Evolutionary conservation across 2,888 invertebrate genomes (phyloP), one percentile per base, ranked within the genome.

Genomic region (Morpho helenor): DNA sequence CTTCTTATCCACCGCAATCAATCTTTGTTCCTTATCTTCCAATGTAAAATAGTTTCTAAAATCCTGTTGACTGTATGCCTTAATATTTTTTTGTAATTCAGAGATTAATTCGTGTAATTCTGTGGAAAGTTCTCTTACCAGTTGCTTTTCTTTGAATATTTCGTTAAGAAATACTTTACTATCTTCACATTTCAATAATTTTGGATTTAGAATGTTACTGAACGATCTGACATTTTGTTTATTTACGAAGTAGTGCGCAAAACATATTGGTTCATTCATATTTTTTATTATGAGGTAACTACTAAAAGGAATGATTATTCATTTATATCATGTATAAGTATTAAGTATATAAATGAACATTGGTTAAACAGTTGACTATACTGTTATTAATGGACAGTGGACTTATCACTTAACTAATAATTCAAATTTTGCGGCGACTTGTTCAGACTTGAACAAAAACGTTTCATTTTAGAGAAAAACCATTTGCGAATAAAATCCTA

Each of bases 221-320:
- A 75, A 82, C 2, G 87, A 85, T 57, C 90, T 73, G 45, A 86
- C 71, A 69, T 88, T 86, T 71, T 85, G 83, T 70, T 88, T 90
- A 68, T 87, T 86, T 5, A 77, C 73, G 66, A 89, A 89, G 65
- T 79, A 72, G 62, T 82, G 76, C 2, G 87, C 79, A 60, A 84
- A 70, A 69, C 85, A 86, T 57, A 82, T 58, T 0, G 78, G 73
- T 8, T 46, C 59, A 52, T 77, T 75, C 82, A 87, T 81, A 48
- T 47, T 46, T 44, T 0, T 7, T 46, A 42, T 16, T 31, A 31
- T 31, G 31, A 31, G 5, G 31, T 31, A 31, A 31, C 16, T 16
- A 16, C 2, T 16, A 16, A 1, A 2, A 31, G 5, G 31, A 31
- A 31, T 31, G 31, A 3, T 31, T 31, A 31, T 31, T 31, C 1